Base-by-base conservation (phyloP, 2,113 vertebrate genomes). In the Cairina moschata region DNA sequence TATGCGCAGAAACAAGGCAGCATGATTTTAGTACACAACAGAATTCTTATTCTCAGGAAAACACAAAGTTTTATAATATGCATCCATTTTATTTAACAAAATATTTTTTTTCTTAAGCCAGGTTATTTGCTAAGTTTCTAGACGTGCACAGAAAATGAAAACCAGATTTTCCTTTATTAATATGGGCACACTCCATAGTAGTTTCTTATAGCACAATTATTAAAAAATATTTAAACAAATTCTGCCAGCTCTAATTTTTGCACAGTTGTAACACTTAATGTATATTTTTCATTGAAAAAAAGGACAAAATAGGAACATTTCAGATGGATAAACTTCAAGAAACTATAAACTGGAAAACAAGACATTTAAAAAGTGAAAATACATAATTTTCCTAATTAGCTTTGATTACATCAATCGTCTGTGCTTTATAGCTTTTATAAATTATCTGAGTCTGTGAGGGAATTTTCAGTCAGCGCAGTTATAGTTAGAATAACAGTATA, bases 401-500 rank as follows among this genome's bases (percentile, higher is more conserved):
- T 86, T 48, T 85, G 38, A 85, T 94, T 77, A 71, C 55, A 86
- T 89, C 66, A 93, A 93, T 77, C 74, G 6, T 29, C 54, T 82
- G 46, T 2, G 2, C 40, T 90, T 91, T 83, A 66, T 9, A 77
- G 63, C 23, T 90, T 85, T 80, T 36, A 73, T 55, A 93, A 73
- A 85, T 80, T 80, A 71, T 75, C 91, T 88, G 88, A 88, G 22
- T 91, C 78, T 94, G 79, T 74, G 63, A 93, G 34, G 63, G 29
- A 93, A 78, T 38, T 74, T 91, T 93, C 87, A 93, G 72, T 83
- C 75, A 86, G 40, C 83, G 40, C 79, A 84, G 52, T 65, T 38
- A 83, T 34, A 94, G 71, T 76, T 32, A 81, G 67, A 94, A 10
- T 21, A 87, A 73, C 23, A 88, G 50, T 25, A 34, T 18, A 92